These are phyloP conservation scores for Geococcyx californianus DNA, from an alignment of 2,113 vertebrate species.

Conservation along the genomic window DNA sequence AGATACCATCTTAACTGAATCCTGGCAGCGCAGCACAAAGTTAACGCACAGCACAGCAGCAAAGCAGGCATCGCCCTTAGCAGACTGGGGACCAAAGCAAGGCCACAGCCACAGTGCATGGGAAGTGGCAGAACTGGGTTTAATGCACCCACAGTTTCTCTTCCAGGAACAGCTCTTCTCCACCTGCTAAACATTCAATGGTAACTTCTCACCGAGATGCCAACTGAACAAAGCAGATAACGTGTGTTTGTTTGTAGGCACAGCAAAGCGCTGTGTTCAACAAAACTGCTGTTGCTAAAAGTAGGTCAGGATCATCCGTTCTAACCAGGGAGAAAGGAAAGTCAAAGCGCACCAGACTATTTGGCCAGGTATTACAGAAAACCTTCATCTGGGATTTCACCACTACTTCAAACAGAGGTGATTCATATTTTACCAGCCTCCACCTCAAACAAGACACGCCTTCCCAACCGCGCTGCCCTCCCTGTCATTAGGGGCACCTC, in stretches of 20 bases:
- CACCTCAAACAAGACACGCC: conserved; percentile 49
- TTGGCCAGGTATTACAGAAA: conserved; percentile 61
- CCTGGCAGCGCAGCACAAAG: not conserved
- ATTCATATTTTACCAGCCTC: conserved; percentile 29
- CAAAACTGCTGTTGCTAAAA: not conserved
- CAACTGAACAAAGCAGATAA: not conserved
- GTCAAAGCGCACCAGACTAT: not conserved
- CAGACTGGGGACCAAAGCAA: not conserved
- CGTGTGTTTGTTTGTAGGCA: rapidly evolving
- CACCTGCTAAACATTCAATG: not conserved
- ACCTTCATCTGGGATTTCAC: conserved; percentile 52
- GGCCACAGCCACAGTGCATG: not conserved
- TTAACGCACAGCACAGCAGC: not conserved
- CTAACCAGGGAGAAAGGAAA: not conserved
- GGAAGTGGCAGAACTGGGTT: not conserved
- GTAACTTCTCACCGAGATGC: not conserved
- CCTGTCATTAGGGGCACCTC: conserved; percentile 26
- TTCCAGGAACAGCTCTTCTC: not conserved
- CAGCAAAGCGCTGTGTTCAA: not conserved
- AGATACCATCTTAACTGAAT: conserved; percentile 29
- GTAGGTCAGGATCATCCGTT: conserved; percentile 12
- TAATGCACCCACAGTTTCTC: not conserved
- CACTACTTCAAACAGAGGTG: conserved; percentile 61
- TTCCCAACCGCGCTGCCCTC: conserved; percentile 27
- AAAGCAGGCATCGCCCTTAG: not conserved